A percentile compares a stretch with the other conserved stretches of the same genome.
These are phyloP conservation scores for Onychorhynchus coronatus DNA, from an alignment of 2,113 vertebrate genomes.

Conservation along the genomic window DNA sequence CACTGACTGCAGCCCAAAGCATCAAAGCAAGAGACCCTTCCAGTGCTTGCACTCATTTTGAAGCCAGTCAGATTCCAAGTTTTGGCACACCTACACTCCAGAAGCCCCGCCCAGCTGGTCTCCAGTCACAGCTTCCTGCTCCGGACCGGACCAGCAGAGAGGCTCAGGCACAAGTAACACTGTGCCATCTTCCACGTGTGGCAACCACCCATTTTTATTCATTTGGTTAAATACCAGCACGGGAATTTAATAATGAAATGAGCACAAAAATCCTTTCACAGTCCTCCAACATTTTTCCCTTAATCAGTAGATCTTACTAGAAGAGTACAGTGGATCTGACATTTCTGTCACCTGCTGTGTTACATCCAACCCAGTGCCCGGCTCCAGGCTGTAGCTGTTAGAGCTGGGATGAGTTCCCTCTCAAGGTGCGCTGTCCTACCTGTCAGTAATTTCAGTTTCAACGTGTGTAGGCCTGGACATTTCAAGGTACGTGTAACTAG, in stretches of 20 bases:
- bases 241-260: background rate
- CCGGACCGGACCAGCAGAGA: accelerated
- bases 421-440: too few relatives aligned
- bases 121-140: background rate
- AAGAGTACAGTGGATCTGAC: background rate
- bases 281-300: background rate
- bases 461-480: accelerated
- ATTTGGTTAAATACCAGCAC: background rate
- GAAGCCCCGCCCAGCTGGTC: background rate
- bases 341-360: accelerated
- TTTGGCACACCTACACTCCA: background rate
- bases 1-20: background rate
- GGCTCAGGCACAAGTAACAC: background rate
- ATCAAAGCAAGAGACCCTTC: background rate
- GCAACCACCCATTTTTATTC: background rate
- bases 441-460: background rate
- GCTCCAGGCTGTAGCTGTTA: background rate
- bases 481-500: background rate
- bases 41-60: background rate
- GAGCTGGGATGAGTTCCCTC: background rate
- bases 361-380: background rate
- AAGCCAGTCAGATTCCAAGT: background rate
- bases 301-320: accelerated
- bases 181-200: accelerated
- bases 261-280: background rate